Percentiles rank a stretch among this genome's conserved stretches.
Conservation (phyloP, 2,888 invertebrate species). For the Adelognathus sp. region DNA sequence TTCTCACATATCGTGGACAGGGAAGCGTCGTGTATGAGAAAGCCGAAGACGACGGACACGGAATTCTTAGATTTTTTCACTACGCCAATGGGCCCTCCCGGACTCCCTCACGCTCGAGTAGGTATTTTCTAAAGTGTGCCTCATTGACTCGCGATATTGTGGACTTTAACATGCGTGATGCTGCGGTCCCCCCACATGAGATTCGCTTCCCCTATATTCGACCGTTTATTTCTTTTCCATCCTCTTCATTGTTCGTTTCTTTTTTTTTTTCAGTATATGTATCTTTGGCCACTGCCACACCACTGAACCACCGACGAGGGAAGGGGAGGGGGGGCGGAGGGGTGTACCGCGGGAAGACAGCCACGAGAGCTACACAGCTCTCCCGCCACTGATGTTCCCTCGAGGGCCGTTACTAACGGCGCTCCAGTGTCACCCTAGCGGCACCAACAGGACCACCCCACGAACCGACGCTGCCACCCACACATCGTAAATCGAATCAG, state of each 20-base stretch:
- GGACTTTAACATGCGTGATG: slow-evolving; percentile 52
- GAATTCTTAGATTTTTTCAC: slow-evolving; percentile 51
- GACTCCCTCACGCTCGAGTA: slow-evolving; percentile 62
- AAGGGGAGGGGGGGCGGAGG: slow-evolving; percentile 41
- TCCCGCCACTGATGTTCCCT: slow-evolving; percentile 64
- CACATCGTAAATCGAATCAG: slow-evolving; percentile 73
- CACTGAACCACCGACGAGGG: slow-evolving; percentile 57
- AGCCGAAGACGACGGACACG: slow-evolving; percentile 34
- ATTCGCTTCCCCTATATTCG: not conserved
- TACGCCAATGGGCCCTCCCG: slow-evolving; percentile 74
- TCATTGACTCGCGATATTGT: slow-evolving; percentile 71
- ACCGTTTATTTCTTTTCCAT: not conserved
- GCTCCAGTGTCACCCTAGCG: slow-evolving; percentile 56
- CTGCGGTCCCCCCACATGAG: not conserved
- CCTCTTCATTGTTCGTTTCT: not conserved
- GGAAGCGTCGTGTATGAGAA: slow-evolving; percentile 4
- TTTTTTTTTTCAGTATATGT: slow-evolving; percentile 1
- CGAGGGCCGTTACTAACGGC: slow-evolving; percentile 74
- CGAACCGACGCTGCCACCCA: slow-evolving; percentile 15
- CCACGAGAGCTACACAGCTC: slow-evolving; percentile 41
- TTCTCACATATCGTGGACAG: not conserved
- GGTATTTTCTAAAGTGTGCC: slow-evolving; percentile 69
- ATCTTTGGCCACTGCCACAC: not conserved
- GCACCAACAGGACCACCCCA: slow-evolving; percentile 18
- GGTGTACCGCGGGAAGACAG: slow-evolving; percentile 55